Evolutionary conservation across 2,113 vertebrate species (phyloP), one percentile per base, ranked within the genome.

Genomic region (Silurus asotus): DNA sequence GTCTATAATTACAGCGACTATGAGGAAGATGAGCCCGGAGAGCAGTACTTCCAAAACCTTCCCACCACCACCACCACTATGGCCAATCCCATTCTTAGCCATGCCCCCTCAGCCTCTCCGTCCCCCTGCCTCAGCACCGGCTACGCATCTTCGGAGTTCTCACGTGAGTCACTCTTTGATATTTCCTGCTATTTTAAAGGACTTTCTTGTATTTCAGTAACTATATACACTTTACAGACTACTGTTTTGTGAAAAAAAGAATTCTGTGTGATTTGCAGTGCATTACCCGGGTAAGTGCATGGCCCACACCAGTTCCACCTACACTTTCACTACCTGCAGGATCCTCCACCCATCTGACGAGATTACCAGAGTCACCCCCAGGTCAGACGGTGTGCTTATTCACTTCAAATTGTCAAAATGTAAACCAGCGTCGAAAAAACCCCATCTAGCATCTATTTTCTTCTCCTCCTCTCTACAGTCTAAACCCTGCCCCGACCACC

Each of bases 251-350:
- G 17, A 82, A 23, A 23, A 28, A 83, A 81, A 28, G n/a, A 0
- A 45, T 70, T 55, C 20, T 25, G 51, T 84, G 4, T 81, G 7
- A 84, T 74, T 91, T 92, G 94, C 93, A 96, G 96, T 96, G 45
- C 96, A 97, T 93, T 96, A 97, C 92, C 98, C 98, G 79, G 98
- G 98, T 89, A 99, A 99, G 94, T 97, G 97, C 94, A 98, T 99
- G 97, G 98, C 97, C 86, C 97, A 99, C 95, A 99, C 98, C 92
- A 99, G 97, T 94, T 99, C 98, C 64, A 99, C 98, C 87, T 99
- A 98, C 94, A 99, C 98, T 90, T 99, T 98, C 91, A 99, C 98
- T 83, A 99, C 97, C 89, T 99, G 98, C 81, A 96, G 97, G 80
- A 99, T 99, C 92, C 96, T 99, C 89, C 98, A 99, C 90, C 98